Conservation (phyloP, 2,888 invertebrate species). For the Trissonchulus sp. region DNA sequence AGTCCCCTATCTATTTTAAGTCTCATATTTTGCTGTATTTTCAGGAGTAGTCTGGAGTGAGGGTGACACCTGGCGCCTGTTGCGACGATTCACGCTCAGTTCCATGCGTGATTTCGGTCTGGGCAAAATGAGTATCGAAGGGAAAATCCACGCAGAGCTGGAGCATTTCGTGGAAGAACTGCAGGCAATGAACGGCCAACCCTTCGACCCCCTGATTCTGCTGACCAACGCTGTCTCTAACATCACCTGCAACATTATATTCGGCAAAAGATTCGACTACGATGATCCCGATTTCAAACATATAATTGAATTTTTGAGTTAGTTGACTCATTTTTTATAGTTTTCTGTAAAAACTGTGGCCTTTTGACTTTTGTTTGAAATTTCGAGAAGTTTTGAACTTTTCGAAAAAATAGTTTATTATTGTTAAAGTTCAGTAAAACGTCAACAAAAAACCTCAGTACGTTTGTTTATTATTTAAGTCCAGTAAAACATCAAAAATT, state of each 20-base stretch:
- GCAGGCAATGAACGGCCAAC: slow-evolving; percentile 27
- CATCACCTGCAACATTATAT: slow-evolving; percentile 38
- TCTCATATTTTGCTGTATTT: neutral
- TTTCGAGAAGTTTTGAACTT: too few species aligned
- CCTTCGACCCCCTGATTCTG: slow-evolving; percentile 31
- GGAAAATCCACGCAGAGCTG: slow-evolving; percentile 39
- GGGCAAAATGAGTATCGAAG: slow-evolving; percentile 40
- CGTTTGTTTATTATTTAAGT: too few species aligned
- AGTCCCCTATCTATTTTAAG: too few species aligned
- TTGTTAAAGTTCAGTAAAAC: too few species aligned
- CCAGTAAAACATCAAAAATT: too few species aligned
- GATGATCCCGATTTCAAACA: slow-evolving; percentile 33
- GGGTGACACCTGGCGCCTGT: slow-evolving; percentile 39
- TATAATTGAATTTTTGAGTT: neutral
- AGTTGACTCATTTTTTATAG: too few species aligned
- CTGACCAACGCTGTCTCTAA: slow-evolving; percentile 39
- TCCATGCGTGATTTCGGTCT: slow-evolving; percentile 39
- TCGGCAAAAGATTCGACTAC: slow-evolving; percentile 39
- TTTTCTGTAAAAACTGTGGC: too few species aligned
- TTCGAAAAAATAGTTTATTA: too few species aligned
- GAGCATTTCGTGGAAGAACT: slow-evolving; percentile 33
- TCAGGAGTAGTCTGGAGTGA: slow-evolving; percentile 23
- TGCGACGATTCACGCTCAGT: slow-evolving; percentile 39
- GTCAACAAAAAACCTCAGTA: too few species aligned
- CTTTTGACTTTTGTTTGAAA: too few species aligned